A percentile compares a stretch with the other conserved stretches of the same genome.
Evolutionary conservation across 2,113 vertebrate species (phyloP).

Genomic region (Elephas maximus): DNA sequence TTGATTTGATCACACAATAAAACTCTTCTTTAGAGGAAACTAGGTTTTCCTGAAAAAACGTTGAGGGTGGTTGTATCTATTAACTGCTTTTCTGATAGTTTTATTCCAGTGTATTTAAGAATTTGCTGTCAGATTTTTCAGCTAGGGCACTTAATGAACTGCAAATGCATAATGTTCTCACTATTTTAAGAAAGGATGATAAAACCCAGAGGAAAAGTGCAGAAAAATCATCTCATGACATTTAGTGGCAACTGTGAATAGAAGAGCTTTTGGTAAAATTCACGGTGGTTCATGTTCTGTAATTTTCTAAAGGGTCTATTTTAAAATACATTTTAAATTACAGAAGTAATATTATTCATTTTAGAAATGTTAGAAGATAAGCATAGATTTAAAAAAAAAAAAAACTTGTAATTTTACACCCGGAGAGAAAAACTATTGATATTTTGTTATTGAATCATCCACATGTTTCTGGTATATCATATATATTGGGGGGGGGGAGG

Average conservation of each 20-base stretch:
- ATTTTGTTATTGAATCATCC: not conserved
- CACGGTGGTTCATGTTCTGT: not conserved
- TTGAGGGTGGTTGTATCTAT: not conserved
- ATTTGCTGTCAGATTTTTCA: not conserved
- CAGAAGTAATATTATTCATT: not conserved
- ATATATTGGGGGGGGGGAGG: not conserved
- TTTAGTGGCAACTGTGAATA: not conserved
- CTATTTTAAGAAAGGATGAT: not conserved
- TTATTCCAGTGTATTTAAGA: not conserved
- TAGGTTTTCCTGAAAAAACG: not conserved
- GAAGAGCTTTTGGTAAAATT: constrained; percentile 23
- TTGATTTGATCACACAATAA: constrained; percentile 6
- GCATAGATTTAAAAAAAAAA: not conserved
- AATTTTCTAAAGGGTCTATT: not conserved
- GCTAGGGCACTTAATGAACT: not conserved
- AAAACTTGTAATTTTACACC: constrained; percentile 4
- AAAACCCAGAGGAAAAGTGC: constrained; percentile 14
- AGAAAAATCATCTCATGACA: not conserved
- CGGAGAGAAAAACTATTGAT: not conserved
- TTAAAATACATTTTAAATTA: not conserved
- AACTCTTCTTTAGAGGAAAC: not conserved
- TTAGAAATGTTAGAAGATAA: not conserved
- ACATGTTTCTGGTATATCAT: constrained; percentile 39
- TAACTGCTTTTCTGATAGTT: not conserved
- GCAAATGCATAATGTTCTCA: not conserved